Evolutionary conservation across 1,140 invertebrate genomes (phyloP).

Genomic region (Drosophila suzukii): DNA sequence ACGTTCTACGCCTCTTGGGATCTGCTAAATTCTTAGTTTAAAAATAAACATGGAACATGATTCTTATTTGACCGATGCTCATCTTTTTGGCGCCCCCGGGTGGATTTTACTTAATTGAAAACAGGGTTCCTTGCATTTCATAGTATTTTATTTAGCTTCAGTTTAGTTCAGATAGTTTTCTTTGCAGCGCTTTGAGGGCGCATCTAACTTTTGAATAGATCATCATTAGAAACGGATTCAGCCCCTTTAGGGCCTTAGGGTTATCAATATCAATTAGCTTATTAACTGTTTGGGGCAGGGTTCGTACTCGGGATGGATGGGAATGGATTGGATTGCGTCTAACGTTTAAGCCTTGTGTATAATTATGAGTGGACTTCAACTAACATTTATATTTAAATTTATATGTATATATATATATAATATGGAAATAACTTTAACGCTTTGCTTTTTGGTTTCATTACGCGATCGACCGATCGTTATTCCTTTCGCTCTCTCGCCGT

Average conservation of each 20-base stretch:
- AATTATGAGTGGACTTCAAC: conserved; percentile 57
- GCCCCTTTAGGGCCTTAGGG: conserved; percentile 7
- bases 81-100: neutral
- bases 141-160: conserved; percentile 56
- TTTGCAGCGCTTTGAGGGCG: conserved; percentile 27
- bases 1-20: neutral
- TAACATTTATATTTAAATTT: conserved; percentile 69
- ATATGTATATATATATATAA: conserved; percentile 38
- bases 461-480: conserved; percentile 18
- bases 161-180: conserved; percentile 37
- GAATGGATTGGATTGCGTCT: conserved; percentile 35
- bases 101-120: neutral
- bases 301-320: conserved; percentile 15
- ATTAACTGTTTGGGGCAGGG: conserved; percentile 31
- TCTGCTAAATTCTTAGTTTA: conserved; percentile 6
- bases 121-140: neutral
- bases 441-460: conserved; percentile 66
- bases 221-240: conserved; percentile 62
- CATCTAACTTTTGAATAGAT: conserved; percentile 51
- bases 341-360: conserved; percentile 34
- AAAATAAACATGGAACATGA: neutral
- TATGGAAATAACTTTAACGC: conserved; percentile 76
- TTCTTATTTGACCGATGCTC: too few relatives aligned
- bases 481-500: conserved; percentile 14
- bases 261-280: conserved; percentile 30